Percentiles rank a stretch among this genome's conserved stretches.
These are phyloP conservation scores for Scortum barcoo DNA, from an alignment of 2,113 vertebrate species.

Conservation along the genomic window DNA sequence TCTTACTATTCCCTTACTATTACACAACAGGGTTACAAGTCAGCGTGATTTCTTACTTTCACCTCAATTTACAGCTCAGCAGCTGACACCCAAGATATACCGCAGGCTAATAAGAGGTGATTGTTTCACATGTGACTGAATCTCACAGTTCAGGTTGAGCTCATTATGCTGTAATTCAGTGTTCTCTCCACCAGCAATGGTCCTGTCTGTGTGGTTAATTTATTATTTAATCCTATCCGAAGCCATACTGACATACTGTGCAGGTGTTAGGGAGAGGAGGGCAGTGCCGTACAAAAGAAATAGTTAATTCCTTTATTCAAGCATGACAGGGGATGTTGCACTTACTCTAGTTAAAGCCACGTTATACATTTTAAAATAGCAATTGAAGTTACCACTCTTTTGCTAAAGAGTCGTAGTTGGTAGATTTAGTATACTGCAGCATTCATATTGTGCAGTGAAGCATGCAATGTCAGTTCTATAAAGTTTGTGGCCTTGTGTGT, in stretches of 20 bases:
- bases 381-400: background rate
- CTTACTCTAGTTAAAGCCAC: background rate
- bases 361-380: background rate
- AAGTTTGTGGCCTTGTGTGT: background rate
- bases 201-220: constrained; percentile 41
- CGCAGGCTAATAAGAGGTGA: constrained; percentile 45
- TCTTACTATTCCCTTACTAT: constrained; percentile 7
- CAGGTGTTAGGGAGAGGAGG: constrained; percentile 6
- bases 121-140: constrained; percentile 62
- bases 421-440: background rate
- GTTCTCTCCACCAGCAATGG: constrained; percentile 34
- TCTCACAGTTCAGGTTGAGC: constrained; percentile 51
- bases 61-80: constrained; percentile 40
- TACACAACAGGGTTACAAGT: background rate
- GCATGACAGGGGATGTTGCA: background rate
- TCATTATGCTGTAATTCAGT: constrained; percentile 65
- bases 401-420: background rate
- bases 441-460: background rate
- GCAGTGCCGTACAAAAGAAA: background rate
- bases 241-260: constrained; percentile 17
- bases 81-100: constrained; percentile 44
- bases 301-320: constrained; percentile 16
- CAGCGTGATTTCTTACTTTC: constrained; percentile 24
- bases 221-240: constrained; percentile 48
- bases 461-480: too few relatives aligned